phyloP scores from a whole-genome alignment of 2,113 vertebrate species.

The Castor canadensis region DNA sequence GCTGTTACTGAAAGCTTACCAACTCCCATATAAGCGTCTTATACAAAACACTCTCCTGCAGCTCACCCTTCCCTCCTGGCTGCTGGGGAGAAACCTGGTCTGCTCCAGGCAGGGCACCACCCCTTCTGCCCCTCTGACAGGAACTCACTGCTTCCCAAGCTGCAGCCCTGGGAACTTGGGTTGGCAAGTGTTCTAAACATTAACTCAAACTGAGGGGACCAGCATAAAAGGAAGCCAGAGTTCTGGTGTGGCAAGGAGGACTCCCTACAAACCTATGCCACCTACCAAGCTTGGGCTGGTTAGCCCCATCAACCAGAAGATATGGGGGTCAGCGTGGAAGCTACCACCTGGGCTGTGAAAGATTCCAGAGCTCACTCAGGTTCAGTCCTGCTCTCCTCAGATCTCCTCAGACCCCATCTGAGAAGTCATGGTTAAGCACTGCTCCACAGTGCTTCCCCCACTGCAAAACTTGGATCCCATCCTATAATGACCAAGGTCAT shows the following conservation, averaged over 20 bases:
- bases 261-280: not conserved
- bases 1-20: not conserved
- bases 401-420: fast-evolving
- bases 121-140: not conserved
- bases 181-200: not conserved
- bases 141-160: not conserved
- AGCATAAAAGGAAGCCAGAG: not conserved
- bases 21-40: not conserved
- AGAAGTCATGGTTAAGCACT: not conserved
- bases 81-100: not conserved
- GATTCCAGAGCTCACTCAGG: not conserved
- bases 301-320: not conserved
- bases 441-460: too few species aligned
- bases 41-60: not conserved
- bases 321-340: not conserved
- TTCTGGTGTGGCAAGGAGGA: not conserved
- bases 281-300: not conserved
- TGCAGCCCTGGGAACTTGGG: not conserved
- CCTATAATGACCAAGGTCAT: not conserved
- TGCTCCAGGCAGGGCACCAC: not conserved
- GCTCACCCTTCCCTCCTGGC: not conserved
- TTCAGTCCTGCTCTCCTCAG: not conserved
- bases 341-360: not conserved
- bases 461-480: too few species aligned
- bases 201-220: not conserved